These are phyloP conservation scores for Homalodisca vitripennis DNA, from an alignment of 1,140 invertebrate species.

Conservation along the genomic window DNA sequence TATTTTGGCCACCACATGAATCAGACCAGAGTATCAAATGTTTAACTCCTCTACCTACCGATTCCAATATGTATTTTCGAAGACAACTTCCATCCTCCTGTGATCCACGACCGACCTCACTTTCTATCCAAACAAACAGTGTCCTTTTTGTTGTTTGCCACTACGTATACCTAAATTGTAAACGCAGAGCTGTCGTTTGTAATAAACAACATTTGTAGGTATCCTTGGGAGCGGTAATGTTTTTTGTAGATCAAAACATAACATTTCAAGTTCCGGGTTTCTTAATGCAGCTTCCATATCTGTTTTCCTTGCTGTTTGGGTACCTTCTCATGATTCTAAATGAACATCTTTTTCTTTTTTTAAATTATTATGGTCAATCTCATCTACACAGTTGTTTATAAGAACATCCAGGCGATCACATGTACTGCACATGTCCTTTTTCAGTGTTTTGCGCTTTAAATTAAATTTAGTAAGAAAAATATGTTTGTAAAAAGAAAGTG, in stretches of 20 bases:
- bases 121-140: slow-evolving; percentile 45
- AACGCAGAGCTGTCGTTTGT: slow-evolving; percentile 10
- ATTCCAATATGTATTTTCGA: no score
- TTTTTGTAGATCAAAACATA: background rate
- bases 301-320: no score
- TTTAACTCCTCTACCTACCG: slow-evolving; percentile 47
- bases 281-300: background rate
- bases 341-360: background rate
- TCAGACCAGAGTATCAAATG: slow-evolving; percentile 40
- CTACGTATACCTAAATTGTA: slow-evolving; percentile 16
- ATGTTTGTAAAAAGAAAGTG: background rate
- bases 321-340: background rate
- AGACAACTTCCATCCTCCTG: slow-evolving; percentile 42
- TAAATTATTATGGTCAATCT: no score
- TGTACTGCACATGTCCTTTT: background rate
- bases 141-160: slow-evolving; percentile 33
- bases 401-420: background rate
- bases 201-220: slow-evolving; percentile 3
- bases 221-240: background rate
- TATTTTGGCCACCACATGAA: background rate
- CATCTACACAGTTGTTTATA: background rate
- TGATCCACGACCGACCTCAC: no score
- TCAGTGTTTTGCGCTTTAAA: background rate
- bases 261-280: no score
- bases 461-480: background rate